Conservation (phyloP, 2,888 invertebrate species). For the Polietes domitor region DNA sequence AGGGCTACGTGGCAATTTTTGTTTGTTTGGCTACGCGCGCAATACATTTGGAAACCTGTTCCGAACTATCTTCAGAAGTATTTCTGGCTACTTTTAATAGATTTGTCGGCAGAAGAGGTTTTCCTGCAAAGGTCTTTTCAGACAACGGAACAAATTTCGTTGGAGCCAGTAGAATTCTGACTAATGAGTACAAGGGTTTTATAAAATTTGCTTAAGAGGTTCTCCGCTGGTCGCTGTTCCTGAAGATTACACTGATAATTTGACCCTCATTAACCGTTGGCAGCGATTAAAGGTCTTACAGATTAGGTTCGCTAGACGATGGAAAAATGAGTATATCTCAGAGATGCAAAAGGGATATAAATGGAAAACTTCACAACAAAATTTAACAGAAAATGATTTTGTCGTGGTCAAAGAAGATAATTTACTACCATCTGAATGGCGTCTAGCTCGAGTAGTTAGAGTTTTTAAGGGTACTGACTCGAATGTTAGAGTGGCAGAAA, state of each 20-base stretch:
- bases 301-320: background rate
- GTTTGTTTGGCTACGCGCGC: background rate
- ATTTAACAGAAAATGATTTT: background rate
- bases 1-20: background rate
- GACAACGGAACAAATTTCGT: background rate
- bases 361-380: no score
- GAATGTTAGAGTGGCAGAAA: no score
- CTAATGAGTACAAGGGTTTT: no score
- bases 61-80: slow-evolving; percentile 6
- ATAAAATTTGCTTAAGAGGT: no score
- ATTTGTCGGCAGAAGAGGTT: background rate
- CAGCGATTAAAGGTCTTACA: no score
- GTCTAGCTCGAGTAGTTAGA: background rate
- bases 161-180: background rate
- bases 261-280: background rate
- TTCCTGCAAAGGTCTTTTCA: background rate
- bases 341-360: no score
- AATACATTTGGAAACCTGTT: slow-evolving; percentile 1
- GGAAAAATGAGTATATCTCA: no score
- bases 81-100: background rate
- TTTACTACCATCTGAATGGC: background rate
- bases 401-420: background rate
- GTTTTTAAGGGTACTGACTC: background rate
- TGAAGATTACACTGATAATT: background rate
- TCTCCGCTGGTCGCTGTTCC: background rate